These are phyloP conservation scores for Eumerus sabulonum DNA, from an alignment of 2,888 invertebrate species.

Conservation along the genomic window DNA sequence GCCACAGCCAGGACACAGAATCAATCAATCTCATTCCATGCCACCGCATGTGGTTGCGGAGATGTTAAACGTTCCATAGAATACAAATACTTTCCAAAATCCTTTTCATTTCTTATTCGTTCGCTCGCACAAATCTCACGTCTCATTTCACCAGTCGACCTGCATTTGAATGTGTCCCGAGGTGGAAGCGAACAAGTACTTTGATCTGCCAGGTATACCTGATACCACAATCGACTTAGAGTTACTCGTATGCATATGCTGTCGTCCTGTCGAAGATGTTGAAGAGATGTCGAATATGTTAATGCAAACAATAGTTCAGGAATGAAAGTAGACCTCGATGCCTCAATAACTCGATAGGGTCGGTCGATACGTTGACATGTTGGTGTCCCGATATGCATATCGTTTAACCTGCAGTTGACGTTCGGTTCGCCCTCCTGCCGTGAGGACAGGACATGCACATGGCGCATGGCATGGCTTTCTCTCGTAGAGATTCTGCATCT, in stretches of 20 bases:
- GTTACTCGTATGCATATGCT: not conserved
- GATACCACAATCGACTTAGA: constrained; percentile 22
- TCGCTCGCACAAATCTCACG: too few relatives aligned
- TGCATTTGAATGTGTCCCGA: constrained; percentile 35
- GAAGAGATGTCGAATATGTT: constrained; percentile 3
- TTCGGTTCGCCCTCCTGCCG: constrained; percentile 7
- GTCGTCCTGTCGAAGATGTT: constrained; percentile 19
- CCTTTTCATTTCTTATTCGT: too few relatives aligned
- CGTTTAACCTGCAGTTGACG: constrained; percentile 46
- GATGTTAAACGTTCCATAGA: too few relatives aligned
- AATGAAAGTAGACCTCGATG: constrained; percentile 7
- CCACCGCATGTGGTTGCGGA: too few relatives aligned
- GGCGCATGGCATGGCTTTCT: constrained; percentile 2
- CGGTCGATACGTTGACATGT: too few relatives aligned
- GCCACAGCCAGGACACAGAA: too few relatives aligned
- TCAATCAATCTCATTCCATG: too few relatives aligned
- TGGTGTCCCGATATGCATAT: too few relatives aligned
- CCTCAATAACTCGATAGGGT: not conserved
- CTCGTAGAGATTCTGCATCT: not conserved
- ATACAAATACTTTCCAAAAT: too few relatives aligned
- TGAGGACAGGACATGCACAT: constrained; percentile 21
- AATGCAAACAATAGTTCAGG: constrained; percentile 15
- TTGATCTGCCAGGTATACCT: constrained; percentile 26
- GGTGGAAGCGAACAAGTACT: constrained; percentile 3
- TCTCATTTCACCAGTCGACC: constrained; percentile 10